These are phyloP conservation scores for Leptinotarsa haldemani DNA, from an alignment of 2,888 invertebrate species.

Conservation along the genomic window DNA sequence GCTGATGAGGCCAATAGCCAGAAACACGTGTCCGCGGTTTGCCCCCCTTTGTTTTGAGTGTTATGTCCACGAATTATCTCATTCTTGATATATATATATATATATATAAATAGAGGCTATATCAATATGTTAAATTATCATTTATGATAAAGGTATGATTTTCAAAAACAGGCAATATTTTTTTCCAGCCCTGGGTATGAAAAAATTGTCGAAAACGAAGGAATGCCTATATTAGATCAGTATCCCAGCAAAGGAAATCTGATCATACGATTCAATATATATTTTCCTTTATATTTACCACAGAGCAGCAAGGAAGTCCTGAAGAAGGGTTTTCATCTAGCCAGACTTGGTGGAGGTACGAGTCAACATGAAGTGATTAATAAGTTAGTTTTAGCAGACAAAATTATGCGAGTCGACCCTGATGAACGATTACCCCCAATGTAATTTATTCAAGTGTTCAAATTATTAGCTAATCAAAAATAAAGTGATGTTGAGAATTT, in stretches of 20 bases:
- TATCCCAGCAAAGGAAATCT: conserved; percentile 76
- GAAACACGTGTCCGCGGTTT: too few relatives aligned
- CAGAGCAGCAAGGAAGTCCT: conserved; percentile 65
- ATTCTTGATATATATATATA: too few relatives aligned
- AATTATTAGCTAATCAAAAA: too few relatives aligned
- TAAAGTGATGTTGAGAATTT: too few relatives aligned
- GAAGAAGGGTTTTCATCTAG: conserved; percentile 61
- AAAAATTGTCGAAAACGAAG: conserved; percentile 78
- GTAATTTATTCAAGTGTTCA: neutral
- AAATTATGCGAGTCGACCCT: conserved; percentile 63
- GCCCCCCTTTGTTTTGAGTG: too few relatives aligned
- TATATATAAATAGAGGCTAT: too few relatives aligned
- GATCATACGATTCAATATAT: conserved; percentile 75
- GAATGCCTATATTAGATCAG: conserved; percentile 76
- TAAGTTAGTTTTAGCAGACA: conserved; percentile 64
- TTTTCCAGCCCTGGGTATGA: conserved; percentile 72
- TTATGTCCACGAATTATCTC: too few relatives aligned
- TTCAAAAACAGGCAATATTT: neutral
- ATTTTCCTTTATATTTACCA: conserved; percentile 70
- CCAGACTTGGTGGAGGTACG: conserved; percentile 59
- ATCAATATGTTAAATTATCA: too few relatives aligned
- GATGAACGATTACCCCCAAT: conserved; percentile 62
- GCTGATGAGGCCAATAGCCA: too few relatives aligned
- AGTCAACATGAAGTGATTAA: conserved; percentile 63
- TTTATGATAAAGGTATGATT: neutral